Percentiles rank a stretch among this genome's conserved stretches.
Evolutionary conservation across 1,140 invertebrate genomes (phyloP).

Genomic region (Diorhabda elongata): DNA sequence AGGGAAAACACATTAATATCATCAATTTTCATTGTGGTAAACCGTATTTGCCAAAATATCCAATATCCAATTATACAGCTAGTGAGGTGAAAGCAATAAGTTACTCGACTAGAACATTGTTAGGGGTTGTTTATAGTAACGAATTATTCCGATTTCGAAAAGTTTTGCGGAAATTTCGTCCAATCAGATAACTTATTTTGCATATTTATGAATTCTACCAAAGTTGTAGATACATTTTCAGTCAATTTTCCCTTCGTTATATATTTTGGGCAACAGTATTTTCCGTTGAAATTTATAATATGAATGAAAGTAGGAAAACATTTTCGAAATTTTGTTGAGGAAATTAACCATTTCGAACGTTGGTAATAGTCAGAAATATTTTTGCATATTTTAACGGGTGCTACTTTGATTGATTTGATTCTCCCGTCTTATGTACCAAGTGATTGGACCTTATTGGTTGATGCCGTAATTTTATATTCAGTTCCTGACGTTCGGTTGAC

Average conservation of each 20-base stretch:
- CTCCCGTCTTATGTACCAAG: no score
- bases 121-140: not conserved
- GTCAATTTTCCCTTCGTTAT: not conserved
- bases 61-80: constrained; percentile 1
- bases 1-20: not conserved
- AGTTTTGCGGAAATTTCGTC: not conserved
- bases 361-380: no score
- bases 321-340: no score
- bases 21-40: constrained; percentile 1
- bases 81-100: constrained; percentile 2
- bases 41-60: not conserved
- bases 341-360: no score
- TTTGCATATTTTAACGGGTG: no score
- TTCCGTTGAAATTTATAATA: no score
- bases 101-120: not conserved
- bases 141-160: not conserved
- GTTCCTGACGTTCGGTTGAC: no score
- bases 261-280: no score
- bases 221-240: not conserved
- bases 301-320: no score
- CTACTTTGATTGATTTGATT: no score
- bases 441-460: no score
- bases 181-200: not conserved
- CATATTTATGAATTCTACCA: not conserved
- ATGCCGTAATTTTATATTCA: no score